Base-by-base conservation (phyloP, 2,113 vertebrate genomes). In the Motacilla alba region DNA sequence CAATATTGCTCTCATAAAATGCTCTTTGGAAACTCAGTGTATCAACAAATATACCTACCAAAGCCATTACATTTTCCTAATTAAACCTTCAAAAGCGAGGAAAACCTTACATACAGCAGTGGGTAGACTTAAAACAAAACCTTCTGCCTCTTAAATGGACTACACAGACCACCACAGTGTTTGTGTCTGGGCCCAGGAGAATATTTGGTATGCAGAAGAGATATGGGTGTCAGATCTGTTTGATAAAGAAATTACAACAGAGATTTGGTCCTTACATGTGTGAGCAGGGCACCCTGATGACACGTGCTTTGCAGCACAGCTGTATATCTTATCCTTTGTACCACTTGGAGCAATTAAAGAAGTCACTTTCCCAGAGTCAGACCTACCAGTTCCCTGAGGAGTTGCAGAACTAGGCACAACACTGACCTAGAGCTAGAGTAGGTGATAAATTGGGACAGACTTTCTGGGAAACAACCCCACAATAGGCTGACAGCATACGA, bases 401-500 rank as follows among this genome's bases (percentile, higher is more conserved):
- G 3, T 7, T 55, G 30, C 17, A 93, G 72, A 74, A 46, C 17
- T 14, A 20, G 27, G 49, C 46, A 62, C 17, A 62, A 2, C 56
- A 9, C 15, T 3, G 6, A 35, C 47, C 20, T 70, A 18, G n/a
- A 66, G 27, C 33, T 76, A 13, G 20, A 43, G 15, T 3, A 83
- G 21, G 17, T 26, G 58, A 83, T 39, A 56, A 53, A 18, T 3
- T 18, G 6, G 47, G 56, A 53, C 28, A 66, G 37, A 28, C 39
- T 81, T 84, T 83, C 20, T 67, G 33, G 21, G n/a, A 70, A 86
- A 74, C 8, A 81, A 14, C 7, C 28, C 49, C 11, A 13, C 50
- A 0, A 0, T 4, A 50, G 69, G 30, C 5, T 10, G 31, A 31
- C 28, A 86, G 15, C 19, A 1, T 62, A 22, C 37, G 43, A 52